These are phyloP conservation scores for Tangara arthus DNA, from an alignment of 2,797 vertebrate species.

Conservation along the genomic window DNA sequence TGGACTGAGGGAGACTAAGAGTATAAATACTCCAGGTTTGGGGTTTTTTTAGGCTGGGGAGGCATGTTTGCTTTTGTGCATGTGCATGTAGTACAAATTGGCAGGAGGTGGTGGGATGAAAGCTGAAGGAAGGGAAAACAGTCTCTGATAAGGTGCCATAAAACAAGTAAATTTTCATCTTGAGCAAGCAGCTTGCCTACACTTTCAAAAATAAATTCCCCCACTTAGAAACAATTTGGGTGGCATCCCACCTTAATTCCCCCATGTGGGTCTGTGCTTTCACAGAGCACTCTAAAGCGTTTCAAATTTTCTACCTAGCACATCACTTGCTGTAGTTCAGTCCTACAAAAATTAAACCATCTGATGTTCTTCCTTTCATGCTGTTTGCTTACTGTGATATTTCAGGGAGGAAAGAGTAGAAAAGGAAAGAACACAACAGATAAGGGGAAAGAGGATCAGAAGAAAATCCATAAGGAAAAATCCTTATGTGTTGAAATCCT, in stretches of 20 bases:
- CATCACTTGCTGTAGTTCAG: not conserved
- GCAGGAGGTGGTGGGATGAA: constrained; percentile 5
- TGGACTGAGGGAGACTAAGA: constrained; percentile 36
- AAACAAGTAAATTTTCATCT: constrained; percentile 36
- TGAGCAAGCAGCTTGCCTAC: constrained; percentile 28
- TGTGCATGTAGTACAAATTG: constrained; percentile 12
- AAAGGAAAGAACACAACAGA: not conserved
- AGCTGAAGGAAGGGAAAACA: constrained; percentile 13
- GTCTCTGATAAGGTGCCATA: constrained; percentile 20
- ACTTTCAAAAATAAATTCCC: constrained; percentile 18
- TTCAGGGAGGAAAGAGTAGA: not conserved
- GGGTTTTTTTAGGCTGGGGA: not conserved
- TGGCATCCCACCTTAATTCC: constrained; percentile 8
- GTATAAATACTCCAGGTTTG: not conserved
- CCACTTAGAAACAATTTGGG: constrained; percentile 13
- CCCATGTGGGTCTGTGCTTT: not conserved
- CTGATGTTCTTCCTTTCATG: not conserved
- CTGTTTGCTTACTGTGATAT: not conserved
- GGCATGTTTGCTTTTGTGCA: not conserved
- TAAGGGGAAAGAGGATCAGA: not conserved
- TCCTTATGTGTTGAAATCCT: not conserved
- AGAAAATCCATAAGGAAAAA: not conserved
- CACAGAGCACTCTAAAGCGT: not conserved
- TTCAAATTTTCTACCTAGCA: constrained; percentile 2
- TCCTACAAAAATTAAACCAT: not conserved